phyloP scores from a whole-genome alignment of 2,797 vertebrate species.

The Sebastes matsubarae region DNA sequence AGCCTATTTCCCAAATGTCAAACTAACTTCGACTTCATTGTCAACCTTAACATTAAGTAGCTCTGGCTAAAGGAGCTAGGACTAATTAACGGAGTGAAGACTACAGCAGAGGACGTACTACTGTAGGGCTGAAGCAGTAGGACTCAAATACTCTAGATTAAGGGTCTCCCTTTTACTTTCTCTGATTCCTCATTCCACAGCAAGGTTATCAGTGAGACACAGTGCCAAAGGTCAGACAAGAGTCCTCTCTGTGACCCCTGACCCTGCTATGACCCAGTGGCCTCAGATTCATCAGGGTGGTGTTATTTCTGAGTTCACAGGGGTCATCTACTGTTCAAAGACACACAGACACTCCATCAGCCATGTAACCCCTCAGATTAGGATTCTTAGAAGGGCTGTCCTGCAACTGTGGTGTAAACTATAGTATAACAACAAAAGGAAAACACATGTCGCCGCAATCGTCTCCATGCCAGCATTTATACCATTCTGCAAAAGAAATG shows the following conservation, averaged over 20 bases:
- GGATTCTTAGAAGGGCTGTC: conserved; percentile 44
- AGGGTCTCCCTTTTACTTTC: conserved; percentile 40
- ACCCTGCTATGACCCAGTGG: conserved; percentile 60
- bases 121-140: neutral
- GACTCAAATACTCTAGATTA: neutral
- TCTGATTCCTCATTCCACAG: conserved; percentile 58
- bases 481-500: conserved; percentile 22
- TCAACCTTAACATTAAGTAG: neutral
- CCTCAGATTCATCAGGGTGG: conserved; percentile 73
- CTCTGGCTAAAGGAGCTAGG: neutral
- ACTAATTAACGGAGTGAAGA: neutral
- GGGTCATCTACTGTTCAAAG: conserved; percentile 72
- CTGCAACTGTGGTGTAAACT: neutral
- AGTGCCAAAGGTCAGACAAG: conserved; percentile 68
- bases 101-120: neutral
- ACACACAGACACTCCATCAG: conserved; percentile 40
- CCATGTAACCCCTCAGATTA: conserved; percentile 18
- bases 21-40: neutral
- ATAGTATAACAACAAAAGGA: neutral
- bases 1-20: neutral
- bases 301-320: conserved; percentile 56
- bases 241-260: conserved; percentile 71
- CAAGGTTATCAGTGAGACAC: conserved; percentile 65
- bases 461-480: conserved; percentile 9
- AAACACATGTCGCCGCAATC: neutral